Percentiles rank a stretch among this genome's conserved stretches.
Conservation (phyloP, 2,888 invertebrate species). For the Chalcis sispes region DNA sequence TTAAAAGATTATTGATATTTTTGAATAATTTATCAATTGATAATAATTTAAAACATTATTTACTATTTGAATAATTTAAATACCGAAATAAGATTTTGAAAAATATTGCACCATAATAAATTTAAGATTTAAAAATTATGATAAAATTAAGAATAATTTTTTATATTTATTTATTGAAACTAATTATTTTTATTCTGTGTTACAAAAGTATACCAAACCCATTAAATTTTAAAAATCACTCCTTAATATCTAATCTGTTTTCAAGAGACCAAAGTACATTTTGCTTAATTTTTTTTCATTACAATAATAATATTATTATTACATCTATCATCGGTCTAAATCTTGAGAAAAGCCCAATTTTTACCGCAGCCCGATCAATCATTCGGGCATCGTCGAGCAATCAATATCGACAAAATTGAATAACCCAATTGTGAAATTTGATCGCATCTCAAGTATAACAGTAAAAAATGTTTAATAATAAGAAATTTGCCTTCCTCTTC, state of each 20-base stretch:
- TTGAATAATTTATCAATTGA: too few species aligned
- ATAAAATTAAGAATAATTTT: too few species aligned
- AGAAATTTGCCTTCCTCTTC: conserved; percentile 18
- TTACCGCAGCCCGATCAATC: conserved; percentile 10
- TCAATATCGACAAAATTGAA: conserved; percentile 36
- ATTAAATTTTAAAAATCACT: conserved; percentile 21
- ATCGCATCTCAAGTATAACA: conserved; percentile 32
- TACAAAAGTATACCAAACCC: conserved; percentile 5
- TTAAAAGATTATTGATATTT: too few species aligned
- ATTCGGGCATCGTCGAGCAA: conserved; percentile 14
- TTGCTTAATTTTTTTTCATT: conserved; percentile 2
- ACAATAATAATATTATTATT: not conserved
- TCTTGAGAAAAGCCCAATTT: conserved; percentile 26
- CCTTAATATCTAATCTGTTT: conserved; percentile 26
- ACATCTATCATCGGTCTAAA: conserved; percentile 30
- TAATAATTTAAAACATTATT: too few species aligned
- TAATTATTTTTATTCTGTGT: not conserved
- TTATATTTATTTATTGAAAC: conserved; percentile 17
- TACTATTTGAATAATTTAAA: too few species aligned
- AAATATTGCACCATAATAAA: too few species aligned
- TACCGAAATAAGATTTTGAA: too few species aligned
- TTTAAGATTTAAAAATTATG: too few species aligned
- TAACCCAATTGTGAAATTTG: conserved; percentile 29
- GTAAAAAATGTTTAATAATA: conserved; percentile 48
- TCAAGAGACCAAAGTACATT: conserved; percentile 6